Evolutionary conservation across 2,797 vertebrate genomes (phyloP), one percentile per base, ranked within the genome.

Genomic region (Masticophis lateralis): DNA sequence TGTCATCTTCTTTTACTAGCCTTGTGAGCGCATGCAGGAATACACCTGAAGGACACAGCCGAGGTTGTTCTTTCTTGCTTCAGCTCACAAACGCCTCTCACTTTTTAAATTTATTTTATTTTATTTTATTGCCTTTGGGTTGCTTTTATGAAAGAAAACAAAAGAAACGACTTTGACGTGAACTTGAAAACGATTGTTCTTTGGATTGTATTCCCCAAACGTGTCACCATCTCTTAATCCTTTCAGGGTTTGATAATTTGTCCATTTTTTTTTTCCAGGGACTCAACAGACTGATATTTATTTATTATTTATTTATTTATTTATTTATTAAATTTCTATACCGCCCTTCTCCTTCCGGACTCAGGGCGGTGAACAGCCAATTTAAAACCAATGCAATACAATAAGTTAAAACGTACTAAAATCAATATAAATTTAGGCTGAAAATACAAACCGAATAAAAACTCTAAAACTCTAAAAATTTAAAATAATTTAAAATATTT

Each of bases 201-300:
- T 91, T 56, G 92, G 83, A 74, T 92, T 95, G 95, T 87, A 69
- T 95, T 91, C 96, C 94, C 95, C 95, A 95, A 95, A 93, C 91
- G 90, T 51, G 66, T 95, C 10, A 12, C 51, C 56, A 89, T 95
- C 5, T 95, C 95, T 92, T 93, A 90, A 88, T 53, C 37, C 90
- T 92, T 94, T 93, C 95, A 94, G 90, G 95, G 87, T 96, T 92
- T 90, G 93, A 57, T 93, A 94, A 96, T 96, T 96, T 95, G 74
- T 92, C 55, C 25, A 86, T 96, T 96, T 96, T 96, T 95, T 95
- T 94, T 94, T 90, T n/a, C n/a, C 43, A 92, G 86, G 91, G 87
- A 93, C 79, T 88, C 57, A 94, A 94, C 57, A 92, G 57, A 27
- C 59, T 57, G n/a, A 56, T 88, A 27, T 74, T 89, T 95, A 96